A percentile compares a stretch with the other conserved stretches of the same genome.
Conservation (phyloP, 2,888 invertebrate genomes). For the Synanthedon vespiformis region DNA sequence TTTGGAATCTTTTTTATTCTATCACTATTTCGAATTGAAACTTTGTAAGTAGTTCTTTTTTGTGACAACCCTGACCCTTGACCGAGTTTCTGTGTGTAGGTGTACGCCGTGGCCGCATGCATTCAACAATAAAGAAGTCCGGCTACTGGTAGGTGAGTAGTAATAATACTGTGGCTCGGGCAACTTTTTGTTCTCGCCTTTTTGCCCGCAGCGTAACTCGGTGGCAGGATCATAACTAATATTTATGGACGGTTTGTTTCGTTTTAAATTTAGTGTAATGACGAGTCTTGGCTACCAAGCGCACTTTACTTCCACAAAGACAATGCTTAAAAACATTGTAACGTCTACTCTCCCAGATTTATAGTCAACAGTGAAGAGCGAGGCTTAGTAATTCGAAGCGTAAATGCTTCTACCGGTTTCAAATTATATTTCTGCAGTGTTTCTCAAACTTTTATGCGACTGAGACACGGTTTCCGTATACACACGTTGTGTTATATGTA, state of each 20-base stretch:
- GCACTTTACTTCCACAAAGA: conserved; percentile 17
- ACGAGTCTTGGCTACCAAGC: conserved; percentile 25
- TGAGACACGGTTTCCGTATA: neutral
- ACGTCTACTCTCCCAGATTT: conserved; percentile 17
- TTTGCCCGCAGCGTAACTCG: conserved; percentile 42
- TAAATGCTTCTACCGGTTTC: too few relatives aligned
- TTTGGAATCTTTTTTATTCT: too few relatives aligned
- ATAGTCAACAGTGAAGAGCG: conserved; percentile 10
- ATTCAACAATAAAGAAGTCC: too few relatives aligned
- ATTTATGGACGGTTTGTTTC: conserved; percentile 52
- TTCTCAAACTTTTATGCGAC: neutral
- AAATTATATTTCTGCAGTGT: neutral
- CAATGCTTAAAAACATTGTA: conserved; percentile 19
- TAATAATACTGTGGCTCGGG: neutral
- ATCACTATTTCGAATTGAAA: too few relatives aligned
- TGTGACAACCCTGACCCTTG: too few relatives aligned
- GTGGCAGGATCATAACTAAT: conserved; percentile 50
- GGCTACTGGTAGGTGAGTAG: too few relatives aligned
- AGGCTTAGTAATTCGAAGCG: too few relatives aligned
- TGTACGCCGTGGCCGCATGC: neutral
- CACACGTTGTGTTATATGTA: neutral
- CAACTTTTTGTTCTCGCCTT: conserved; percentile 11
- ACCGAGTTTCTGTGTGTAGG: too few relatives aligned
- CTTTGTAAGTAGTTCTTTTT: too few relatives aligned
- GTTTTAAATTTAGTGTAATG: conserved; percentile 52